Evolutionary conservation across 2,888 invertebrate species (phyloP), one percentile per base, ranked within the genome.

Genomic region (Phalera bucephala): DNA sequence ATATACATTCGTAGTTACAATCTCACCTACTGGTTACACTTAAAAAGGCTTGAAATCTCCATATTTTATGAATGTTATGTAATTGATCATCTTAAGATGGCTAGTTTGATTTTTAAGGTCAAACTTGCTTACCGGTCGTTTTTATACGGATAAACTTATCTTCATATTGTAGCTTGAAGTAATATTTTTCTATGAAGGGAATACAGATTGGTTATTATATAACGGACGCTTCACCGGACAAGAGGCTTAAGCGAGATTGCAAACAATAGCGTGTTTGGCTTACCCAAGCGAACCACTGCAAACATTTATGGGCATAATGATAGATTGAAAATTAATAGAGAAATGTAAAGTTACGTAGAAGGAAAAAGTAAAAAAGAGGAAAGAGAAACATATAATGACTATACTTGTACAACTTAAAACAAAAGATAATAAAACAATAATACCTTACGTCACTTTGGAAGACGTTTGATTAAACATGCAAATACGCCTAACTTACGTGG

Each of bases 391-490:
- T 36, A 35, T 36, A 36, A 49, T n/a, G n/a, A n/a, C n/a, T n/a
- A 36, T 8, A 52, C 38, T 48, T 25, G 11, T 11, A 36, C 37
- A 49, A 53, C 33, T 42, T 25, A 40, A 52, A 35, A 23, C 10
- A 52, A 45, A 38, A 54, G 36, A 41, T 4, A 25, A 40, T 7
- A 52, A 51, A 55, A 60, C 38, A 52, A 64, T 41, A 45, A 63
- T 52, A 72, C 70, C 80, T 86, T 81, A 86, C 88, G 88, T 86
- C 88, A 85, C 84, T 72, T 82, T 89, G 89, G 89, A 89, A 89
- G 89, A 89, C 89, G 87, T 85, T 80, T 69, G 86, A 88, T 88
- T 85, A 85, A 78, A 80, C 72, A 82, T 78, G 84, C 80, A 71
- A 80, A 79, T 84, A 85, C 55, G 50, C 49, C 81, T 86, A 86